Percentiles rank a stretch among this genome's conserved stretches.
These are phyloP conservation scores for Cyrtodaria siliqua DNA, from an alignment of 2,888 invertebrate genomes.

Conservation along the genomic window DNA sequence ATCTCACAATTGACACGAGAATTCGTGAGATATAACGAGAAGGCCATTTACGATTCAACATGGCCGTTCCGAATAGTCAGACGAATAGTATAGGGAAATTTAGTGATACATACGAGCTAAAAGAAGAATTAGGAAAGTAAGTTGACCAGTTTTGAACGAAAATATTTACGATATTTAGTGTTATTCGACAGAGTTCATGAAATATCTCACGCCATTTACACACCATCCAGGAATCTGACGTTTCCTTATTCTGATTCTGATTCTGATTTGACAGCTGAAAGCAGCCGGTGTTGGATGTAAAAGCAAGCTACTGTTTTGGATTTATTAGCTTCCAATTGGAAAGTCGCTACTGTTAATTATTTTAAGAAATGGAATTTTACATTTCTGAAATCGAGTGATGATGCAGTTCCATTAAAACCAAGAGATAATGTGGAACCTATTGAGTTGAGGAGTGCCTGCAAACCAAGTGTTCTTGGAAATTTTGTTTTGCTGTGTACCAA, in stretches of 20 bases:
- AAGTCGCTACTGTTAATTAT: neutral
- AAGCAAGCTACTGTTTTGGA: neutral
- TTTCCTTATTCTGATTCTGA: neutral
- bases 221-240: neutral
- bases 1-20: slow-evolving; percentile 68
- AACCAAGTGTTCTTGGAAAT: neutral
- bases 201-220: neutral
- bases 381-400: no score
- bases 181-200: no score
- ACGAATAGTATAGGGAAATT: slow-evolving; percentile 96
- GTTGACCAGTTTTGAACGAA: slow-evolving; percentile 86
- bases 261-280: slow-evolving; percentile 19
- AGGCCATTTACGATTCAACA: slow-evolving; percentile 85
- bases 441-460: no score
- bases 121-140: slow-evolving; percentile 99
- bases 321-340: neutral
- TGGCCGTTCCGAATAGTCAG: slow-evolving; percentile 89
- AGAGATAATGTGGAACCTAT: no score
- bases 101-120: slow-evolving; percentile 99
- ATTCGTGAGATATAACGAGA: slow-evolving; percentile 73
- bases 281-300: slow-evolving; percentile 19
- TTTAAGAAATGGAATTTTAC: neutral
- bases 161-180: neutral
- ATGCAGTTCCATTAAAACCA: no score
- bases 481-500: neutral